Base-by-base conservation (phyloP, 2,888 invertebrate species). In the Perdita meconis region DNA sequence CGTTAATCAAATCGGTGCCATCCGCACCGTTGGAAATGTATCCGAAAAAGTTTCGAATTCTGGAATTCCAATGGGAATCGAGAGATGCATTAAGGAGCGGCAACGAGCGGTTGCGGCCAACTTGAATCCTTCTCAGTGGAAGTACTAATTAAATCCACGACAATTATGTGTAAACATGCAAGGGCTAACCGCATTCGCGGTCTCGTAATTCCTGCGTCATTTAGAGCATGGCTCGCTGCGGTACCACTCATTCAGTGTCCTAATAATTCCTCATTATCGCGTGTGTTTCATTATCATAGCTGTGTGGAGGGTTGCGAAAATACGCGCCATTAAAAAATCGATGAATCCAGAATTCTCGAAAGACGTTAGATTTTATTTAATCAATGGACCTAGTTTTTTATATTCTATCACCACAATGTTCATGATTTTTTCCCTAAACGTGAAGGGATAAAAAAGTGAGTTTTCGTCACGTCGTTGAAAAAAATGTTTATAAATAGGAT, bases 131-230 rank as follows among this genome's bases (percentile, higher is more conserved):
- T 47, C 55, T 61, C 68, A 36, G 16, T 55, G 69, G 74, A 80
- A 53, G 73, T 76, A 38, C 71, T 80, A 76, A 83, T 83, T 81
- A 83, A 81, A 83, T 79, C 63, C 55, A 40, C 73, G 68, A 68
- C 70, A 78, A 80, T 67, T 60, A 71, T 69, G 70, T 50, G 76
- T 59, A 68, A 77, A 75, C 68, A 63, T 19, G 57, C 38, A 36
- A 74, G 26, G 44, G 6, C 24, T 13, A 44, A 55, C 55, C 72
- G 13, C 74, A 51, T 22, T 10, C 34, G 74, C 64, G 73, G 74
- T 74, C 22, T 59, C 36, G 73, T 64, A 64, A 74, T 59, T 74
- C 57, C 63, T 19, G 64, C 51, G 63, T 59, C 72, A 72, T 74
- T 74, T 64, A 74, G 63, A 26, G 57, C 34, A 26, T 38, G 40